Percentiles rank a stretch among this genome's conserved stretches.
Evolutionary conservation across 2,113 vertebrate genomes (phyloP).

Genomic region (Tichodroma muraria): DNA sequence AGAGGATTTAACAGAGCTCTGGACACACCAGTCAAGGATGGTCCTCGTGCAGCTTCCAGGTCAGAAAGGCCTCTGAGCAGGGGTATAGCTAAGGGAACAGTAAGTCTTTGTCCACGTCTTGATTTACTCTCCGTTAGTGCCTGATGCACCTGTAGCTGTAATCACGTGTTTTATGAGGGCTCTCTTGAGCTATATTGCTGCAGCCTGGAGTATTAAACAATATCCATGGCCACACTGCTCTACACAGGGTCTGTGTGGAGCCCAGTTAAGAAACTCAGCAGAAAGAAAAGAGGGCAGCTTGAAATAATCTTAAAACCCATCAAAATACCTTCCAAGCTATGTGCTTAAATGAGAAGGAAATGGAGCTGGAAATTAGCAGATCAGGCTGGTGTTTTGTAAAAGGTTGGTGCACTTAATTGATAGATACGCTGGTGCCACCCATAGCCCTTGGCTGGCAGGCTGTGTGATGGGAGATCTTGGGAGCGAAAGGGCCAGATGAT

Average conservation of each 20-base stretch:
- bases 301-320: neutral
- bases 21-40: neutral
- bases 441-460: neutral
- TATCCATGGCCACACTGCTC: neutral
- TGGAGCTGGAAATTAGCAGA: neutral
- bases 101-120: neutral
- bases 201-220: neutral
- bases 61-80: neutral
- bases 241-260: neutral
- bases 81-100: neutral
- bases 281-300: neutral
- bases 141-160: neutral
- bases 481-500: neutral
- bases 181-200: neutral
- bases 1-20: neutral
- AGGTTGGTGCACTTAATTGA: neutral
- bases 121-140: neutral
- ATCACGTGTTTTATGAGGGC: neutral
- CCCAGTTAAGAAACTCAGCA: neutral
- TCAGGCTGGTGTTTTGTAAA: neutral
- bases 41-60: neutral
- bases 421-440: accelerated
- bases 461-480: neutral
- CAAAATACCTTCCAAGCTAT: neutral
- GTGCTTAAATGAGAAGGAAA: neutral